Conservation (phyloP, 2,113 vertebrate species). For the Vulpes ferrilata region DNA sequence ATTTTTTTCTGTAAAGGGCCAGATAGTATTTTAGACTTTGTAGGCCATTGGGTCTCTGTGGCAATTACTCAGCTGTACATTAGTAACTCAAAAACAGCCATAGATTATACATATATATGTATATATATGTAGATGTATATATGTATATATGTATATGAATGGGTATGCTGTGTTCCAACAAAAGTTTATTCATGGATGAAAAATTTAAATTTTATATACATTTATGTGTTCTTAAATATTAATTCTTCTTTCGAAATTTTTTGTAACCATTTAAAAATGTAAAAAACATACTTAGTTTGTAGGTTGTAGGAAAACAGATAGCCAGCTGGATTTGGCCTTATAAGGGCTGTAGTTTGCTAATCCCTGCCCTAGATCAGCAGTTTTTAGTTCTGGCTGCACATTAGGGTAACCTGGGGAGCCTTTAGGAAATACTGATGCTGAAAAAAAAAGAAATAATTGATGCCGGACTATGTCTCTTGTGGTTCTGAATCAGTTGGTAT, state of each 20-base stretch:
- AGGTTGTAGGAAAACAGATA: not conserved
- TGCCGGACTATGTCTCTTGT: not conserved
- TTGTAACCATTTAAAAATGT: not conserved
- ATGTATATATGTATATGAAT: not conserved
- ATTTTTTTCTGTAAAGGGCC: not conserved
- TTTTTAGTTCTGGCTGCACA: not conserved
- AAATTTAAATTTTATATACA: conserved; percentile 56
- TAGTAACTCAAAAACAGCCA: conserved; percentile 23
- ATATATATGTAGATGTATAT: too few species aligned
- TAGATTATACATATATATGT: conserved; percentile 3
- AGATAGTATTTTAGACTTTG: conserved; percentile 61
- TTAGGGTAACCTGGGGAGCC: not conserved
- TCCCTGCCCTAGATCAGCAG: not conserved
- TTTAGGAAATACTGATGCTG: not conserved
- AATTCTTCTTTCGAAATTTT: conserved; percentile 24
- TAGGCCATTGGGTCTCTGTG: not conserved
- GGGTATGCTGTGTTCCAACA: conserved; percentile 27
- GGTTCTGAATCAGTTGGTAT: not conserved
- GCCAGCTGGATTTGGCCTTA: not conserved
- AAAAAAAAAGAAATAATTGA: not conserved
- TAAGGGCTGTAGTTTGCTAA: not conserved
- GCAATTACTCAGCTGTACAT: conserved; percentile 31
- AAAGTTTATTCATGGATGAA: conserved; percentile 40
- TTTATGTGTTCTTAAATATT: conserved; percentile 48
- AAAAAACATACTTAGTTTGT: not conserved